Base-by-base conservation (phyloP, 2,113 vertebrate species). In the Calyptommatus sinebrachiatus region DNA sequence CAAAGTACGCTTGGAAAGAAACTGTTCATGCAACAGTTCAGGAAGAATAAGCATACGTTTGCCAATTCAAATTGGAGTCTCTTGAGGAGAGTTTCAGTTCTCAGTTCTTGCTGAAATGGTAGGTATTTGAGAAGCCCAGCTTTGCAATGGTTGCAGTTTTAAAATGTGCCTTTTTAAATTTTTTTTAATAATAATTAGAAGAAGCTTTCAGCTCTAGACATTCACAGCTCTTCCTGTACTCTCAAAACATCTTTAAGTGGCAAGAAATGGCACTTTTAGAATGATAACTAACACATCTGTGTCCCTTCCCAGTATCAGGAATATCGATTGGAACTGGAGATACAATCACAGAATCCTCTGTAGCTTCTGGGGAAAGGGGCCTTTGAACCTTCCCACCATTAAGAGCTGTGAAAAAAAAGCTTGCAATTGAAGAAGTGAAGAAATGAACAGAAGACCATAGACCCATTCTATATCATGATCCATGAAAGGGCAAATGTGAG, bases 1-100 rank as follows among this genome's bases (percentile, higher is more conserved):
- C 0, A 41, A 45, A 81, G 26, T 63, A 31, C 82, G 73, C 83
- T 76, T 28, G 86, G 46, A 4, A 85, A 84, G 76, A 83, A 85
- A 78, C 75, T 76, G 78, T 57, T 28, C 79, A 16, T 70, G 31
- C n/a, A 76, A 28, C 35, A 57, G 65, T 3, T 80, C 83, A 73
- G 35, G 14, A 6, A 22, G 61, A 82, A 84, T 66, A 77, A 88
- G 67, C 2, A 70, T 63, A 85, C 79, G 76, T 77, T 62, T 79
- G 1, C 5, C 24, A 62, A 28, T 21, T 80, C 16, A 0, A n/a
- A 10, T 8, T 57, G 63, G 7, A 28, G 8, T 20, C n/a, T 66
- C 61, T 31, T 5, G 12, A 24, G 28, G 20, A 68, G 21, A 11
- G 11, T 70, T 81, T 70, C 21, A n/a, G 8, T 76, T 74, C 65